Evolutionary conservation across 1,140 invertebrate species (phyloP), one percentile per base, ranked within the genome.

Genomic region (Himalopsyche phryganea): DNA sequence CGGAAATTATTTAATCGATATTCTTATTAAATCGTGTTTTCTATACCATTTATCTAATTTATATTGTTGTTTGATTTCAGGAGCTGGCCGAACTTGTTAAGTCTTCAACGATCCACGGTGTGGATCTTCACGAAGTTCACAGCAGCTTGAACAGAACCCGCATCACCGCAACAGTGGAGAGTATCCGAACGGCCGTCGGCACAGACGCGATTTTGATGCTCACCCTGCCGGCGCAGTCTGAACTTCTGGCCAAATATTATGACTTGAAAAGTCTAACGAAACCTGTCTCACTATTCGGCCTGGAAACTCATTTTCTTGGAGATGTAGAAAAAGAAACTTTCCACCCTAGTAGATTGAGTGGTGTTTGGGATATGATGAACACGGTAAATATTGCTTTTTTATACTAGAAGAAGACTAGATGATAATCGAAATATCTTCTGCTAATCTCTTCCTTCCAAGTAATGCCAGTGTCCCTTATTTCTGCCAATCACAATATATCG

Each of bases 301-400:
- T 89, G n/a, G 76, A 86, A 28, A 89, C 86, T 7, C 81, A 88
- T 57, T 86, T 85, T 38, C 68, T 91, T 66, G 81, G 83, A 0
- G 75, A 83, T 40, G 77, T 80, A 41, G 81, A 83, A 51, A 83
- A 84, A 62, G 74, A 81, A 58, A 86, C 87, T 1, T 90, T 85
- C 67, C 89, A 91, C 71, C 87, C 87, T 0, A 88, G 87, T 65
- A 73, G 87, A 53, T 71, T 90, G 54, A 90, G 89, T 71, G 88
- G 89, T 2, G 68, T 89, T 15, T 87, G 86, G 71, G 88, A 90
- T 65, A 85, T 90, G 77, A 81, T 87, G 58, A 91, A 91, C 65
- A 85, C 86, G 49, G 85, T 87, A 73, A 83, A 80, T 32, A 32
- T 5, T 50, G 6, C 11, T 49, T 6, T 10, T 35, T 46, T 20